These are phyloP conservation scores for Brachyalestes nurse DNA, from an alignment of 2,797 vertebrate species.

Conservation along the genomic window DNA sequence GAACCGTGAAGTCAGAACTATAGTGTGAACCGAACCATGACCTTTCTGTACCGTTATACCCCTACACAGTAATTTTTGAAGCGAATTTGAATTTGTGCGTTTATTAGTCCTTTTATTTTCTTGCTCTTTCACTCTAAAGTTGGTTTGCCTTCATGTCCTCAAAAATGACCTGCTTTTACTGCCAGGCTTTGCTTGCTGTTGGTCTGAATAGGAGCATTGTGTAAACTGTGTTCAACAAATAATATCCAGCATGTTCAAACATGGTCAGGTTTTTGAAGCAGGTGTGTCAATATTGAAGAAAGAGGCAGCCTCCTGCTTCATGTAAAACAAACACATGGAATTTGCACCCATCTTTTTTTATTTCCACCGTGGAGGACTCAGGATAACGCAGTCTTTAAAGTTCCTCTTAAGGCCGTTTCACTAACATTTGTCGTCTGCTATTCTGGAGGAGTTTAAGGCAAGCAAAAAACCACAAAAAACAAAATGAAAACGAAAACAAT, in stretches of 20 bases:
- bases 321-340: constrained; percentile 30
- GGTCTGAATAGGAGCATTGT: constrained; percentile 8
- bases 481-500: neutral
- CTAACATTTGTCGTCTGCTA: neutral
- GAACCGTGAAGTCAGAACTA: no score
- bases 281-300: constrained; percentile 53
- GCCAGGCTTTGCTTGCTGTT: neutral
- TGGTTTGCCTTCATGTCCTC: constrained; percentile 20
- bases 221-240: constrained; percentile 36
- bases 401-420: neutral
- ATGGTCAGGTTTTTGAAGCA: constrained; percentile 35
- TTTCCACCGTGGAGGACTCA: neutral
- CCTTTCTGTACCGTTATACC: no score
- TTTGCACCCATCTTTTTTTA: constrained; percentile 1
- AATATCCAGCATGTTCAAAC: constrained; percentile 31
- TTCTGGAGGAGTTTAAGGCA: neutral
- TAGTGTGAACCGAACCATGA: no score
- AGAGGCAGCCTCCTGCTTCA: constrained; percentile 16
- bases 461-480: no score
- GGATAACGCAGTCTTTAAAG: neutral
- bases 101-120: neutral
- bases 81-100: neutral
- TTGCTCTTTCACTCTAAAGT: neutral
- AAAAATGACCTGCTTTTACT: neutral
- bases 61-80: neutral